Conservation (phyloP, 2,888 invertebrate genomes). For the Eupithecia inturbata region DNA sequence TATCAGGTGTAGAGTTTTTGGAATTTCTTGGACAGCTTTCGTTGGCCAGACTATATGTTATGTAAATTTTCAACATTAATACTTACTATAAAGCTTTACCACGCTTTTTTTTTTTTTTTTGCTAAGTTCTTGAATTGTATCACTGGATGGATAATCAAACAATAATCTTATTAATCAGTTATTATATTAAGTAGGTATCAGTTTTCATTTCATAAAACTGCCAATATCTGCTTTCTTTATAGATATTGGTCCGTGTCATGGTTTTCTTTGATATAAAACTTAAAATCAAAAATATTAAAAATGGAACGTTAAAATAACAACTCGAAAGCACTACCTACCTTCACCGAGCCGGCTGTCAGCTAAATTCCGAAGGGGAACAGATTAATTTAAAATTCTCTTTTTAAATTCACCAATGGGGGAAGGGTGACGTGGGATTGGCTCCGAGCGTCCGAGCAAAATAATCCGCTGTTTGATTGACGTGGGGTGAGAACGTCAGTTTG, state of each 20-base stretch:
- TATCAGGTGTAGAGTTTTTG: no score
- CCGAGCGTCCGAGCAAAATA: conserved; percentile 72
- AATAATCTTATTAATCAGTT: no score
- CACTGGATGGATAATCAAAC: no score
- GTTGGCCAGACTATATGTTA: no score
- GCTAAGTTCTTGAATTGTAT: no score
- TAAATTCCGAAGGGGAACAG: conserved; percentile 73
- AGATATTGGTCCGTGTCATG: neutral
- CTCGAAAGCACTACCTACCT: conserved; percentile 15
- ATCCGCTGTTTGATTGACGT: conserved; percentile 72
- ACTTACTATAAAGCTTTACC: neutral
- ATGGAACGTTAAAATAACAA: conserved; percentile 48
- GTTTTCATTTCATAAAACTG: neutral
- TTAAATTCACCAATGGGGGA: conserved; percentile 82
- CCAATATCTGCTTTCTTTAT: neutral
- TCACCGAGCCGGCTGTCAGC: conserved; percentile 64
- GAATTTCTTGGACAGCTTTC: no score
- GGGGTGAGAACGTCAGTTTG: conserved; percentile 45
- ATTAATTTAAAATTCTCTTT: conserved; percentile 82
- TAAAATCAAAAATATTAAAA: conserved; percentile 41
- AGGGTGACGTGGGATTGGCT: conserved; percentile 77
- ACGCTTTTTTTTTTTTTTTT: neutral
- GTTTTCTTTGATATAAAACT: neutral
- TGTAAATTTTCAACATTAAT: neutral
- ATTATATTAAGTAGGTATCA: no score